Base-by-base conservation (phyloP, 2,888 invertebrate genomes). In the Diplazon laetatorius region DNA sequence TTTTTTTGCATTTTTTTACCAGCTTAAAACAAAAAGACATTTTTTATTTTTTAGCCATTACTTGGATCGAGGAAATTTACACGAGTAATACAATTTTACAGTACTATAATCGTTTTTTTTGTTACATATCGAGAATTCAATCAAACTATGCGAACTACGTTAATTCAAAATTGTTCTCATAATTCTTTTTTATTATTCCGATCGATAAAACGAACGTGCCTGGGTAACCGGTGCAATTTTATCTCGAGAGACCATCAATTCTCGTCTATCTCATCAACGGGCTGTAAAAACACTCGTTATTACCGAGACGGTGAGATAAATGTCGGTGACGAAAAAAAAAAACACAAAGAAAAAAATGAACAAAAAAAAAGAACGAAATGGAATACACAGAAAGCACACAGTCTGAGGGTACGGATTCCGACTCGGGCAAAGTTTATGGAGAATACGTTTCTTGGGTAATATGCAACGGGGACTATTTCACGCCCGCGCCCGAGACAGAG, bases 361-460 rank as follows among this genome's bases (percentile, higher is more conserved):
- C 50, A 5, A n/a, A 42, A 16, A 46, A 57, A 35, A 46, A 18
- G 30, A 4, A 25, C 46, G 39, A 8, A 30, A 30, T 30, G 30
- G 25, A 18, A 20, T 14, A 69, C 18, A 37, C 48, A 35, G 46
- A 63, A 12, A 66, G 9, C 18, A 9, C 18, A 9, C 50, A 52
- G 50, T 39, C 39, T 39, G 35, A 55, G 8, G 25, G 35, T 14
- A 14, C 14, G 25, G 37, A 12, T 1, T 42, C 37, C 42, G 42
- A 30, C 42, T n/a, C 12, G 52, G 42, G 25, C 71, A 20, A 71
- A 55, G 52, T 71, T 71, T 71, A 71, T 71, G 62, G 62, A 71
- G 71, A 71, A 71, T 62, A 62, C 55, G 42, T 39, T 71, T 52
- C n/a, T n/a, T 52, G 35, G 42, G 52, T 71, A 63, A 71, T 30